These are phyloP conservation scores for Aeoliscus strigatus DNA, from an alignment of 2,797 vertebrate species.

Conservation along the genomic window DNA sequence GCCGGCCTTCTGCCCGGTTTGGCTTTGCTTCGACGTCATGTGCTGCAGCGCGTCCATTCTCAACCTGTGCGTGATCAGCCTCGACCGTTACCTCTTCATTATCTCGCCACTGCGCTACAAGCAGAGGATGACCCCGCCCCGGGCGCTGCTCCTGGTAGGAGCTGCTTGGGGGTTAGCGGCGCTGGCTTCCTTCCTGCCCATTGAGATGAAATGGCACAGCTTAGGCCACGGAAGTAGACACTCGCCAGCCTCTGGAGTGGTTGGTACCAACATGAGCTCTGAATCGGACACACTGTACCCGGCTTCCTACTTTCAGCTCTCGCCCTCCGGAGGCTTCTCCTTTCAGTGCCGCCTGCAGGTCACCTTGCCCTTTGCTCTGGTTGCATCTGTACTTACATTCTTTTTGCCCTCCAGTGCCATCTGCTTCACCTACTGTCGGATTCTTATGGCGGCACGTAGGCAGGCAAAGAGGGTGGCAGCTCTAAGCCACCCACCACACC, in stretches of 20 bases:
- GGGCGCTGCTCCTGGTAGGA: constrained; percentile 83
- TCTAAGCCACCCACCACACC: constrained; percentile 74
- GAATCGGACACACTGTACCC: constrained; percentile 56
- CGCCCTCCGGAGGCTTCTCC: constrained; percentile 51
- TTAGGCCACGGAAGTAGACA: constrained; percentile 62
- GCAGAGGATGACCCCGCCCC: constrained; percentile 86
- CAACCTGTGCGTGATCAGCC: constrained; percentile 95
- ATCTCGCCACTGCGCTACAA: constrained; percentile 94
- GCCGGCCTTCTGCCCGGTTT: constrained; percentile 85
- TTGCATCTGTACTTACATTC: constrained; percentile 93
- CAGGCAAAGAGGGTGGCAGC: constrained; percentile 91
- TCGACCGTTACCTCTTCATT: constrained; percentile 96
- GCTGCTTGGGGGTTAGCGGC: constrained; percentile 89
- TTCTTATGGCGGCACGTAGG: constrained; percentile 86
- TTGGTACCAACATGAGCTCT: constrained; percentile 48
- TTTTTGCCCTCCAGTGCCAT: constrained; percentile 92
- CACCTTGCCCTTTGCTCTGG: constrained; percentile 90
- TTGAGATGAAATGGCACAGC: constrained; percentile 94
- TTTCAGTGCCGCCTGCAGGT: constrained; percentile 87
- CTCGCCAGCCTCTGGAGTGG: constrained; percentile 14
- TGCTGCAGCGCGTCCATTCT: constrained; percentile 98
- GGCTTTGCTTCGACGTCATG: constrained; percentile 96
- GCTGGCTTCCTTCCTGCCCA: constrained; percentile 89
- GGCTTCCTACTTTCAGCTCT: constrained; percentile 64
- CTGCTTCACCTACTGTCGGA: constrained; percentile 96